These are phyloP conservation scores for Lepidochitona cinerea DNA, from an alignment of 2,888 invertebrate genomes.

Conservation along the genomic window DNA sequence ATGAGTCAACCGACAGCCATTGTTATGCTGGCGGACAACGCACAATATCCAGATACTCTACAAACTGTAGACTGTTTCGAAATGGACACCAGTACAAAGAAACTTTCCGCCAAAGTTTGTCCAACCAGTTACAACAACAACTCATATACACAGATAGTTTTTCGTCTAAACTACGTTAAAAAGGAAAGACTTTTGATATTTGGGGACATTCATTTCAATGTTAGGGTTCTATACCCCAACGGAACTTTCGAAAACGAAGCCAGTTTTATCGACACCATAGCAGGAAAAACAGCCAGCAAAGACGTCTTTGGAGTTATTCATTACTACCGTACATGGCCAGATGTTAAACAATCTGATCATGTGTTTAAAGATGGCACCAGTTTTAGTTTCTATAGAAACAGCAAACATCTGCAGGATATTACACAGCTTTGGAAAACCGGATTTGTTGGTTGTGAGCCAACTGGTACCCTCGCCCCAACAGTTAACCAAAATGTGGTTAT, in stretches of 20 bases:
- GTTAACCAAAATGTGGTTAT: slow-evolving; percentile 14
- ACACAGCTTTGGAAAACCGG: slow-evolving; percentile 58
- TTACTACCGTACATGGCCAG: slow-evolving; percentile 43
- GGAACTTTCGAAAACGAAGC: slow-evolving; percentile 4
- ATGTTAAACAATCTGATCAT: slow-evolving; percentile 24
- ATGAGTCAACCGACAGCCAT: background rate
- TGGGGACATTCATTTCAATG: slow-evolving; percentile 55
- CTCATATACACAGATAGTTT: background rate
- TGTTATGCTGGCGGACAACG: background rate
- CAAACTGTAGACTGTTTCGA: slow-evolving; percentile 40
- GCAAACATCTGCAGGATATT: slow-evolving; percentile 41
- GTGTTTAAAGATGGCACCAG: background rate
- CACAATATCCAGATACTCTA: slow-evolving; percentile 6
- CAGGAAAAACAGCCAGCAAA: slow-evolving; percentile 9
- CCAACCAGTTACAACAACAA: background rate
- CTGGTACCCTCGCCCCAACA: slow-evolving; percentile 53
- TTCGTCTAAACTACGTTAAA: slow-evolving; percentile 39
- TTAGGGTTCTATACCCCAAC: slow-evolving; percentile 19
- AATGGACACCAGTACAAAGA: slow-evolving; percentile 24
- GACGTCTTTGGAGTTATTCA: slow-evolving; percentile 36
- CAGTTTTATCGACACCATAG: slow-evolving; percentile 22
- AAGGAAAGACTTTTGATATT: slow-evolving; percentile 43
- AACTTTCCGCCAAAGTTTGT: slow-evolving; percentile 15
- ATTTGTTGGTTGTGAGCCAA: slow-evolving; percentile 50
- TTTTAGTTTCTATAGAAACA: slow-evolving; percentile 20